Conservation (phyloP, 2,888 invertebrate species). For the Rotaria socialis region DNA sequence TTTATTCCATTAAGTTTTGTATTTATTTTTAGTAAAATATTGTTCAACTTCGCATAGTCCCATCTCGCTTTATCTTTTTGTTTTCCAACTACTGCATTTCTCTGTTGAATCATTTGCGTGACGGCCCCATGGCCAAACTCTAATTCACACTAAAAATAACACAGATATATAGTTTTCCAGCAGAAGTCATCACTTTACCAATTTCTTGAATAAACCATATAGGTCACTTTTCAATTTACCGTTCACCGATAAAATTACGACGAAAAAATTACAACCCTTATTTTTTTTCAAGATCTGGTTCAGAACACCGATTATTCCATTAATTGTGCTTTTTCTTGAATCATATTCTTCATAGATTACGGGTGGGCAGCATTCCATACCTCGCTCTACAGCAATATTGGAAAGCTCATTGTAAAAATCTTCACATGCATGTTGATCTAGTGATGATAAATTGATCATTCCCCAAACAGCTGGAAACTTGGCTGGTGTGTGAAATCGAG, state of each 20-base stretch:
- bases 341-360: background rate
- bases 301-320: background rate
- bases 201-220: background rate
- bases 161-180: background rate
- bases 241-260: background rate
- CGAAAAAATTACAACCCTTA: background rate
- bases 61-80: background rate
- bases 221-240: background rate
- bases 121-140: slow-evolving; percentile 30
- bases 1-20: slow-evolving; percentile 41
- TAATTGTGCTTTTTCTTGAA: background rate
- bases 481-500: background rate
- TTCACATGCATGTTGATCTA: background rate
- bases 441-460: background rate
- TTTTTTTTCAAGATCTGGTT: background rate
- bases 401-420: background rate
- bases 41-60: slow-evolving; percentile 21
- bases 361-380: background rate
- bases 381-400: background rate
- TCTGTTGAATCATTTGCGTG: slow-evolving; percentile 35
- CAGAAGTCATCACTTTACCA: background rate
- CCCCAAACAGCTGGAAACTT: background rate
- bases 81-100: background rate
- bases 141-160: background rate
- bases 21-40: slow-evolving; percentile 44